phyloP scores from a whole-genome alignment of 2,113 vertebrate genomes.

The Zosterops lateralis region DNA sequence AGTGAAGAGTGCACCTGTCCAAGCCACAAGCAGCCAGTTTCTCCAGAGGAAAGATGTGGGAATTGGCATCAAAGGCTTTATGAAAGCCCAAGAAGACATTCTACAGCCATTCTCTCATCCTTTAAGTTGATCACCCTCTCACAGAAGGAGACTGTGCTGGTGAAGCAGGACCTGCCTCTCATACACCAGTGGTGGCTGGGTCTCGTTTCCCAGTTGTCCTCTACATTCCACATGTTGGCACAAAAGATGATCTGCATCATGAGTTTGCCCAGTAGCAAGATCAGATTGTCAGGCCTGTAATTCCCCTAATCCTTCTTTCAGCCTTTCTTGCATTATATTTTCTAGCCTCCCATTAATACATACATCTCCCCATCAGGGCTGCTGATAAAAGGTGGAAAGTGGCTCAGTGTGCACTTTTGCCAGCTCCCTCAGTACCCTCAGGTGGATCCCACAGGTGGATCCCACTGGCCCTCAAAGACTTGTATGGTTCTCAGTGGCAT shows the following conservation, averaged over 20 bases:
- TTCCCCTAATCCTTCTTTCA: not conserved
- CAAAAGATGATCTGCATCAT: not conserved
- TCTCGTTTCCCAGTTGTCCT: fast-evolving
- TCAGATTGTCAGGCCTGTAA: not conserved
- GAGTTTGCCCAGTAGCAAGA: not conserved
- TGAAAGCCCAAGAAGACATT: not conserved
- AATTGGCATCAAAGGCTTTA: not conserved
- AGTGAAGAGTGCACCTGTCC: too few species aligned
- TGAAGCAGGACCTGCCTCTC: not conserved
- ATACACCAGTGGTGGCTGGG: not conserved
- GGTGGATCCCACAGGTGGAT: not conserved
- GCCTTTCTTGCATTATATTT: not conserved
- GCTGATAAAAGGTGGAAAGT: not conserved
- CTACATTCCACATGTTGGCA: not conserved
- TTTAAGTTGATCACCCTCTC: not conserved
- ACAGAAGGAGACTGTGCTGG: not conserved
- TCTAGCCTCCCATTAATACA: not conserved
- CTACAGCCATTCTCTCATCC: not conserved
- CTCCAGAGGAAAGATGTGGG: not conserved
- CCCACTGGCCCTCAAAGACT: too few species aligned
- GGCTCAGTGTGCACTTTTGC: not conserved
- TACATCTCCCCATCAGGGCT: too few species aligned
- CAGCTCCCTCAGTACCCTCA: too few species aligned
- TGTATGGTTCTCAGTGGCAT: not conserved
- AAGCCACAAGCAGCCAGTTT: not conserved